Evolutionary conservation across 2,797 vertebrate species (phyloP).

Genomic region (Brotula barbata): DNA sequence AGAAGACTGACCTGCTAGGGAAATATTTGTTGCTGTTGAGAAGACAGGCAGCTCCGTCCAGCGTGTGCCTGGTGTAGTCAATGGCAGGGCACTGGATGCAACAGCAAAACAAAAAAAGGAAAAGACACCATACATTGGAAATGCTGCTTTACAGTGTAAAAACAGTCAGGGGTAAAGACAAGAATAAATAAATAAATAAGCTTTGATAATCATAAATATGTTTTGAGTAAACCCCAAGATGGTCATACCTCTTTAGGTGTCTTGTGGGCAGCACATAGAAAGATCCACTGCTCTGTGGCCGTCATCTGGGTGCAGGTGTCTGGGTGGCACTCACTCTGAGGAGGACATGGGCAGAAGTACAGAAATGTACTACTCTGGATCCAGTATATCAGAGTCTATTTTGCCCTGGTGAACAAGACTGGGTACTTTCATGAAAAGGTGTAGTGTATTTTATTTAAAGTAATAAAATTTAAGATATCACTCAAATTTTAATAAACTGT

Average conservation of each 20-base stretch:
- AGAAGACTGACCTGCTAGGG: slow-evolving; percentile 91
- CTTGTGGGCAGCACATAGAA: slow-evolving; percentile 98
- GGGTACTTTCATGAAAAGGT: no score
- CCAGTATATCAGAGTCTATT: no score
- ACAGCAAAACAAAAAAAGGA: slow-evolving; percentile 15
- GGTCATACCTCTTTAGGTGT: slow-evolving; percentile 94
- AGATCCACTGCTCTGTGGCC: slow-evolving; percentile 99
- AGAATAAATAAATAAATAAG: not conserved
- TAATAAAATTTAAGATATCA: no score
- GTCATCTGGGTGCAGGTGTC: slow-evolving; percentile 99
- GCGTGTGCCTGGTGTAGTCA: slow-evolving; percentile 97
- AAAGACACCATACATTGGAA: not conserved
- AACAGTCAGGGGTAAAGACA: no score
- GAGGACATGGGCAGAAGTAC: no score
- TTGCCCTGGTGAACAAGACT: no score
- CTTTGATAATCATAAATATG: not conserved
- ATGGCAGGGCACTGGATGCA: slow-evolving; percentile 92
- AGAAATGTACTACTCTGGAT: no score
- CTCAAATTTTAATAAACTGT: no score
- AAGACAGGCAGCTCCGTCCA: slow-evolving; percentile 98
- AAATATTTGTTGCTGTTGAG: slow-evolving; percentile 99
- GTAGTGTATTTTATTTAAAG: no score
- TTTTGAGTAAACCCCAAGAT: accelerated
- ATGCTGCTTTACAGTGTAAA: not conserved
- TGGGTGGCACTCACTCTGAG: slow-evolving; percentile 95